Evolutionary conservation across 2,888 invertebrate species (phyloP).

Genomic region (Eremobia ochroleuca): DNA sequence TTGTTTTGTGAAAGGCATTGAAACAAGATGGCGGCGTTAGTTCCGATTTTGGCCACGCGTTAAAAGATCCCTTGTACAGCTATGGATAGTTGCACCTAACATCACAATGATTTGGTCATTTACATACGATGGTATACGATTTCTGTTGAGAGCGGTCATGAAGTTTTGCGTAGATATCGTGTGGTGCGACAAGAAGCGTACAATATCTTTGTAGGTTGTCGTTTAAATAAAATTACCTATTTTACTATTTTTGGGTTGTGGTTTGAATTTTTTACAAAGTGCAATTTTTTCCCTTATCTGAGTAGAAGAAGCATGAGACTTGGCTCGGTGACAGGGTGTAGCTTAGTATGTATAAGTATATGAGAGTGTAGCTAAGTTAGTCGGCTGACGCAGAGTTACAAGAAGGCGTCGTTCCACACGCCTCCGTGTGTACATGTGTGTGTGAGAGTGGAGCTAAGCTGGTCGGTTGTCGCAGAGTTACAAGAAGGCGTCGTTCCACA

Average conservation of each 20-base stretch:
- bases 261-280: background rate
- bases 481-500: constrained; percentile 9
- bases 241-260: constrained; percentile 9
- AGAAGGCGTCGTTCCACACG: background rate
- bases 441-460: background rate
- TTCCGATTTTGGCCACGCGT: background rate
- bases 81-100: background rate
- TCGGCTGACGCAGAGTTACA: background rate
- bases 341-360: constrained; percentile 1
- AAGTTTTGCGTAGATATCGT: constrained; percentile 5
- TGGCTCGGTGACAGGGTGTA: constrained; percentile 2
- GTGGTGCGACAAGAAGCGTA: background rate
- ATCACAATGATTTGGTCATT: background rate
- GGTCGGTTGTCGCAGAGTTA: constrained; percentile 12
- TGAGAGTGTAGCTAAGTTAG: background rate
- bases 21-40: background rate
- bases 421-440: background rate
- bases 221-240: background rate
- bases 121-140: background rate
- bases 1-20: background rate
- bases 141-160: constrained; percentile 1
- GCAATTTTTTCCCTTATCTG: background rate
- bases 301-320: constrained; percentile 6
- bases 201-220: background rate
- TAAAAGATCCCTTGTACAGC: background rate